Percentiles rank a stretch among this genome's conserved stretches.
These are phyloP conservation scores for Sylvia atricapilla DNA, from an alignment of 2,113 vertebrate species.

Conservation along the genomic window DNA sequence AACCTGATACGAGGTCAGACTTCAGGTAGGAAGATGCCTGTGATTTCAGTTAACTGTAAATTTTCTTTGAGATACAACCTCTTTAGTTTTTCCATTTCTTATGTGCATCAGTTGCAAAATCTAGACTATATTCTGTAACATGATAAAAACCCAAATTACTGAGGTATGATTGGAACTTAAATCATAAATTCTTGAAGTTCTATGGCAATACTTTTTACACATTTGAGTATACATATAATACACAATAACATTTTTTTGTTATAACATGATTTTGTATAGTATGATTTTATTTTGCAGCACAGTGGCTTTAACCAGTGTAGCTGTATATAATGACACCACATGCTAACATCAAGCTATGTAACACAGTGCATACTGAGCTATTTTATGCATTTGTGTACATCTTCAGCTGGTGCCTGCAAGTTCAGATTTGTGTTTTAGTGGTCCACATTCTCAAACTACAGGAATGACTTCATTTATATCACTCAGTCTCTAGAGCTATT, in stretches of 20 bases:
- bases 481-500: neutral
- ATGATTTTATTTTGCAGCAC: neutral
- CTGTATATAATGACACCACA: neutral
- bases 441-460: neutral
- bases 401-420: neutral
- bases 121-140: neutral
- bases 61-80: neutral
- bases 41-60: neutral
- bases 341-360: neutral
- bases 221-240: neutral
- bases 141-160: neutral
- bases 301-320: neutral
- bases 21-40: neutral
- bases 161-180: neutral
- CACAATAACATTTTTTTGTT: neutral
- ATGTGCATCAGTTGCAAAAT: neutral
- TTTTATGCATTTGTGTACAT: neutral
- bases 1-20: neutral
- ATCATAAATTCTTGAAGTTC: neutral
- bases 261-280: too few relatives aligned
- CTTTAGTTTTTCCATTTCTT: neutral
- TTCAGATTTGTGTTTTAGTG: neutral
- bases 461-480: neutral
- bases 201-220: neutral
- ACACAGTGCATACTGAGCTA: neutral